Base-by-base conservation (phyloP, 2,797 vertebrate species). In the Neopelma chrysocephalum region DNA sequence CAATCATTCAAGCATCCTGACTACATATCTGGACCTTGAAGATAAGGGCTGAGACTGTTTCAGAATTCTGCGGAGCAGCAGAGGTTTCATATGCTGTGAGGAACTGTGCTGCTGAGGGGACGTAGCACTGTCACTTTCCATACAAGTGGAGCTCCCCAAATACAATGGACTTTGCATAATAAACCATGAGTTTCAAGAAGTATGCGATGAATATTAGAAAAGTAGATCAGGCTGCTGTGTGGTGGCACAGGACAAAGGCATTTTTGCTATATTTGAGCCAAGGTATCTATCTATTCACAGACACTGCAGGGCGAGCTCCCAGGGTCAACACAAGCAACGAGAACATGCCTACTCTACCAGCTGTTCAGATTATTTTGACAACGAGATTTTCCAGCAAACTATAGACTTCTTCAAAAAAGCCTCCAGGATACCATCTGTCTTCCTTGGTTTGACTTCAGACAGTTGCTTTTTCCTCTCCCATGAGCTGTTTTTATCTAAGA, bases 391-490 rank as follows among this genome's bases (percentile, higher is more conserved):
- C 64, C 45, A 82, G 56, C 51, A 82, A 87, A 34, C 34, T 16
- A 68, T 3, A 53, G 89, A 50, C 9, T 36, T 88, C 61, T 80
- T 56, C 9, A 19, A 38, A 77, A 87, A 78, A 82, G 45, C 72
- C 76, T 82, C 34, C 34, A 68, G 69, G 60, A 85, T 18, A 82
- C 57, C 56, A 89, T 65, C 76, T 88, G 50, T 66, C 50, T 81
- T 78, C 42, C 69, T 60, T 60, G 47, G n/a, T 96, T 66, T 68
- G 68, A 85, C 87, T 93, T 89, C 83, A 92, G 70, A 65, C 22
- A 66, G 57, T 53, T 42, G 36, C n/a, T 82, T 80, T 75, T 89
- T 70, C 58, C 40, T 80, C 50, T 64, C 68, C 40, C 68, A 34
- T 2, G 2, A 89, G 32, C 51, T 69, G 47, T 87, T 82, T 94